Conservation (phyloP, 1,140 invertebrate genomes). For the Papilio machaon region DNA sequence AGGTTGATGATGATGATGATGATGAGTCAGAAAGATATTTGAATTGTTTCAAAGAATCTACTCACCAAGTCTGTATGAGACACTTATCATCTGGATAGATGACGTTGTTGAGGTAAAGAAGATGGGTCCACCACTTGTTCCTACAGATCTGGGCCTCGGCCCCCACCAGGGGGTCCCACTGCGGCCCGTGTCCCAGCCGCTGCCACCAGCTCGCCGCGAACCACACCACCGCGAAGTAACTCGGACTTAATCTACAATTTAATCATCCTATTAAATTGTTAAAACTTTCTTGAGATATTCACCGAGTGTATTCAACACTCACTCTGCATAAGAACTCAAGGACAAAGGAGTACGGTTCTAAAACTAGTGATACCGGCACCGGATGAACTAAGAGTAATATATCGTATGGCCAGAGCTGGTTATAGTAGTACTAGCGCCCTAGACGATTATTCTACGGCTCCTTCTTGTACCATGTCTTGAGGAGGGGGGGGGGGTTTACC, state of each 20-base stretch:
- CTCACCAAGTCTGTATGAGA: constrained; percentile 75
- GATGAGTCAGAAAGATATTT: background rate
- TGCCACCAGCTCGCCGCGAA: constrained; percentile 70
- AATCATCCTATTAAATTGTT: no score
- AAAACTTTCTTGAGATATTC: background rate
- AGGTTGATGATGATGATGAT: no score
- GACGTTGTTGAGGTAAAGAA: constrained; percentile 86
- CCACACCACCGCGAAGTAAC: constrained; percentile 72
- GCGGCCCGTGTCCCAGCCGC: constrained; percentile 62
- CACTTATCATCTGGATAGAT: constrained; percentile 67
- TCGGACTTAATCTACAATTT: constrained; percentile 73
- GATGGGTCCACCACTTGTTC: constrained; percentile 86
- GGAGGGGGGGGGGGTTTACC: no score
- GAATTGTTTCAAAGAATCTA: background rate
- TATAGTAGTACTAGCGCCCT: no score
- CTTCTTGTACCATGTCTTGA: no score
- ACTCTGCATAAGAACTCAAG: no score
- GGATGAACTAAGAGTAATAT: no score
- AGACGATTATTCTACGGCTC: no score
- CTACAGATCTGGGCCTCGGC: constrained; percentile 81
- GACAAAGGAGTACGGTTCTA: no score
- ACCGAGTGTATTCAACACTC: no score
- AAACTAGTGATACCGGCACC: no score
- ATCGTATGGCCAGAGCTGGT: no score
- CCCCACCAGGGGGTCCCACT: constrained; percentile 63